Evolutionary conservation across 2,888 invertebrate genomes (phyloP).

Genomic region (Stenodera caucasica): DNA sequence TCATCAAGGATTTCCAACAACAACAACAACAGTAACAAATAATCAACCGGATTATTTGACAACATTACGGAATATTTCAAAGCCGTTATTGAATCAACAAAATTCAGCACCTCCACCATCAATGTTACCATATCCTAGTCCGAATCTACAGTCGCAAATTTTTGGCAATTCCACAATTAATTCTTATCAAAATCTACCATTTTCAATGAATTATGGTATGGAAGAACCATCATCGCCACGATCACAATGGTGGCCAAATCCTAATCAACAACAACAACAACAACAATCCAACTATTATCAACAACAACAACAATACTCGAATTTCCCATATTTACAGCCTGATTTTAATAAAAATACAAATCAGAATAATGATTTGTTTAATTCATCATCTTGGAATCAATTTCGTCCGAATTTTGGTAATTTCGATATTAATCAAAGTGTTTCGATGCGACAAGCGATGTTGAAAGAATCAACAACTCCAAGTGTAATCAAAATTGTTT

Average conservation of each 20-base stretch:
- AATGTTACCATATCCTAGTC: conserved; percentile 7
- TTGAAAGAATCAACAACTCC: conserved; percentile 48
- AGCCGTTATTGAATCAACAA: conserved; percentile 18
- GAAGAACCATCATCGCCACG: neutral
- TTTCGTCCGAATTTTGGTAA: conserved; percentile 19
- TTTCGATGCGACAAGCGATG: conserved; percentile 54
- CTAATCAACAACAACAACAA: conserved; percentile 10
- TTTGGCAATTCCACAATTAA: conserved; percentile 14
- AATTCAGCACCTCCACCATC: conserved; percentile 14
- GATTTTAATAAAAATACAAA: conserved; percentile 20
- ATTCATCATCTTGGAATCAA: conserved; percentile 39
- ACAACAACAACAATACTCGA: conserved; percentile 10
- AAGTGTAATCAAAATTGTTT: neutral
- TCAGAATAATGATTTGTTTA: conserved; percentile 39
- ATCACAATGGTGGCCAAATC: conserved; percentile 17
- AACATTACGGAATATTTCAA: conserved; percentile 42
- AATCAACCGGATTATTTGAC: conserved; percentile 41
- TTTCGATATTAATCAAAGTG: conserved; percentile 26
- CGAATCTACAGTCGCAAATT: conserved; percentile 11
- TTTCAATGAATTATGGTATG: conserved; percentile 9
- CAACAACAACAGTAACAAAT: conserved; percentile 32
- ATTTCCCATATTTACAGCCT: conserved; percentile 10
- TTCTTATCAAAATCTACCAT: neutral
- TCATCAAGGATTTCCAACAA: conserved; percentile 36
- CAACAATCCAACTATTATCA: conserved; percentile 15